phyloP scores from a whole-genome alignment of 2,113 vertebrate genomes.

The Lathamus discolor region DNA sequence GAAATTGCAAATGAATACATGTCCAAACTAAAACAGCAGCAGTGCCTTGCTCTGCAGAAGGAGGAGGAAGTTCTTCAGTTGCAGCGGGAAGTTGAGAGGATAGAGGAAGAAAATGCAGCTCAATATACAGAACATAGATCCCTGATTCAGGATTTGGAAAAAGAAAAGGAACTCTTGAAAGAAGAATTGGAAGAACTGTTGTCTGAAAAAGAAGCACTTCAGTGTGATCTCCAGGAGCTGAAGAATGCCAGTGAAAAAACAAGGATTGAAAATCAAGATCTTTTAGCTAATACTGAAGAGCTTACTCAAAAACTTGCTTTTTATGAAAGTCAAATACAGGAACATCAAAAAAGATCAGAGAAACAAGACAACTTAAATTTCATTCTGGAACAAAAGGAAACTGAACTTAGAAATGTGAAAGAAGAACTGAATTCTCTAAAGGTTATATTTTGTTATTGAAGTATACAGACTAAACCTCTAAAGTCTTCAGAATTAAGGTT shows the following conservation, averaged over 20 bases:
- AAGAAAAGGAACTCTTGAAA: slow-evolving; percentile 78
- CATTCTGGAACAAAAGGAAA: slow-evolving; percentile 83
- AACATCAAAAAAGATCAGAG: slow-evolving; percentile 50
- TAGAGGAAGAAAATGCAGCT: slow-evolving; percentile 65
- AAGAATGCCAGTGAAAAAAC: slow-evolving; percentile 79
- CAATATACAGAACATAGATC: slow-evolving; percentile 75
- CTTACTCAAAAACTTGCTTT: slow-evolving; percentile 63
- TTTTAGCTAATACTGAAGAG: slow-evolving; percentile 71
- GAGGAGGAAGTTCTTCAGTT: slow-evolving; percentile 69
- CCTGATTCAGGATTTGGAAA: slow-evolving; percentile 75
- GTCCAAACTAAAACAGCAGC: slow-evolving; percentile 69
- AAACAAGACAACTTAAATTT: slow-evolving; percentile 72
- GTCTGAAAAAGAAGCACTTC: slow-evolving; percentile 79
- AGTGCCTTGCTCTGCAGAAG: slow-evolving; percentile 48
- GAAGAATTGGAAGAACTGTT: slow-evolving; percentile 77
- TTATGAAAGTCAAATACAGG: slow-evolving; percentile 68
- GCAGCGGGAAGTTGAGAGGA: slow-evolving; percentile 70
- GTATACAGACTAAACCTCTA: slow-evolving; percentile 65
- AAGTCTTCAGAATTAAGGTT: slow-evolving; percentile 63
- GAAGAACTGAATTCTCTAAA: slow-evolving; percentile 81
- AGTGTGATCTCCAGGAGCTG: slow-evolving; percentile 82
- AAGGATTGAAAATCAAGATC: slow-evolving; percentile 80
- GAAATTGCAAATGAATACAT: slow-evolving; percentile 60
- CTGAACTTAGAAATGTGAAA: slow-evolving; percentile 77
- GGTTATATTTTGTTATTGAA: slow-evolving; percentile 81